Evolutionary conservation across 2,113 vertebrate genomes (phyloP), one percentile per base, ranked within the genome.

Genomic region (Grammomys surdaster): DNA sequence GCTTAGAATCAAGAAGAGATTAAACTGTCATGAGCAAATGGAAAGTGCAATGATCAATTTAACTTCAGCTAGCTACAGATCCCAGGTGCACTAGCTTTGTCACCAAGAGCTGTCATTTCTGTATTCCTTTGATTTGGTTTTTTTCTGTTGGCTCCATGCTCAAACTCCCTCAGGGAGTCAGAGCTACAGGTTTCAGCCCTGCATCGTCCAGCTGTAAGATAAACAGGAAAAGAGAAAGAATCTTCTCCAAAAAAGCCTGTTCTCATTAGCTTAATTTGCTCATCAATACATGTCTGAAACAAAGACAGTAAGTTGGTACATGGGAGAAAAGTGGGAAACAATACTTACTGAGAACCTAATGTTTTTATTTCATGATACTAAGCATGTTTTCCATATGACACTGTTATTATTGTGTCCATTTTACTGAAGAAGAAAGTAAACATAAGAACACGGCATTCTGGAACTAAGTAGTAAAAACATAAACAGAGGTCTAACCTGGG

Each of bases 351-450:
- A 94, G 65, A 33, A 58, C 19, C 84, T 48, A 60, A 7, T 94
- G 10, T 88, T 85, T 90, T 31, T 36, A 19, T 76, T 56, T 17
- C 36, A 70, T 81, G 31, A 51, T 51, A 65, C 28, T 87, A 63
- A 75, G 63, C 31, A 54, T 46, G 81, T 77, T 72, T 51, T 7
- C 24, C 24, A 10, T 24, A 11, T 63, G n/a, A n/a, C 67, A 92
- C 28, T 43, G 22, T 60, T 78, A 20, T 69, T 78, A 73, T 78
- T 82, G 48, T 82, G 7, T 87, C 43, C 63, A 46, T 92, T 89
- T 76, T 89, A 89, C 58, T 75, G 54, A 93, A 75, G 73, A 92
- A 92, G 60, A 46, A 95, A 94, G 70, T 81, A 70, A 91, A 77
- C 20, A 36, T 22, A 70, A 46, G 58, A 90, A 58, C 36, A 92